These are phyloP conservation scores for Polia nebulosa DNA, from an alignment of 2,888 invertebrate species.

Conservation along the genomic window DNA sequence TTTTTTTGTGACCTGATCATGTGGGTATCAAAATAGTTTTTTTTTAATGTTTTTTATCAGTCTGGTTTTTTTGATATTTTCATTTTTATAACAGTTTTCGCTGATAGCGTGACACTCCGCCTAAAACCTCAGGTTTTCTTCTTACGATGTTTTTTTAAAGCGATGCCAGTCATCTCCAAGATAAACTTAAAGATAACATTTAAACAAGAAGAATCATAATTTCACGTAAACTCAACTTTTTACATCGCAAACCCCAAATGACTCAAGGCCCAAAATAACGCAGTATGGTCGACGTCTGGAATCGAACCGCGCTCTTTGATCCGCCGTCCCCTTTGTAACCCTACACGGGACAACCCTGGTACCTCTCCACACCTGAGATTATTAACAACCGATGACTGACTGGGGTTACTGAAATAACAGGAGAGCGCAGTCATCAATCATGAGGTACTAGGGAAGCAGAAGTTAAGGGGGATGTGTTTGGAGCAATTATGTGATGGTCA, in stretches of 20 bases:
- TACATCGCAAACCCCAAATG: slow-evolving; percentile 43
- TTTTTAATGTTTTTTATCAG: too few species aligned
- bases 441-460: slow-evolving; percentile 14
- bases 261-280: slow-evolving; percentile 58
- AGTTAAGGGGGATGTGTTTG: slow-evolving; percentile 1
- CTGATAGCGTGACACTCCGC: too few species aligned
- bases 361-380: slow-evolving; percentile 70
- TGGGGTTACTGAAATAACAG: slow-evolving; percentile 64
- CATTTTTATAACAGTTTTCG: too few species aligned
- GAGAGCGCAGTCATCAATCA: slow-evolving; percentile 50
- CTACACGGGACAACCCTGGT: slow-evolving; percentile 56
- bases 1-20: too few species aligned
- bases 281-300: slow-evolving; percentile 66
- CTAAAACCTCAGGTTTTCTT: too few species aligned
- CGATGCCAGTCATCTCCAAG: too few species aligned
- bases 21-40: too few species aligned
- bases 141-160: too few species aligned
- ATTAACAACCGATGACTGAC: slow-evolving; percentile 71
- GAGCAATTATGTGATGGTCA: not conserved
- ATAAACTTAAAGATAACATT: not conserved
- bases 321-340: slow-evolving; percentile 69
- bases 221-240: slow-evolving; percentile 18
- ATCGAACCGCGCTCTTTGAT: slow-evolving; percentile 71
- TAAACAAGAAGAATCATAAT: not conserved
- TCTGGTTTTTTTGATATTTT: too few species aligned